A percentile compares a stretch with the other conserved stretches of the same genome.
phyloP scores from a whole-genome alignment of 2,113 vertebrate genomes.

The cattle (Bos taurus) region ARS-UCD2.0 NC_037337.1:62094501-62095000 shows the following conservation, averaged over 20 bases:
- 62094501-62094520: slow-evolving; percentile 21
- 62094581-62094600: slow-evolving; percentile 54
- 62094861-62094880: not conserved
- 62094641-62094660: slow-evolving; percentile 43
- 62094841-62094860: slow-evolving; percentile 38
- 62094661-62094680: slow-evolving; percentile 45
- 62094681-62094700: slow-evolving; percentile 43
- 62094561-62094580: slow-evolving; percentile 47
- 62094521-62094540: slow-evolving; percentile 52
- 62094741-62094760: slow-evolving; percentile 59
- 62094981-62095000: not conserved
- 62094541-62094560: slow-evolving; percentile 51
- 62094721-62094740: slow-evolving; percentile 28
- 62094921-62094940: not conserved
- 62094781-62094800: slow-evolving; percentile 16
- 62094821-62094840: slow-evolving; percentile 65
- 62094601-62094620: slow-evolving; percentile 16
- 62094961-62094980: slow-evolving; percentile 36
- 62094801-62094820: slow-evolving; percentile 52
- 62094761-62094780: slow-evolving; percentile 40
- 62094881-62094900: slow-evolving; percentile 21
- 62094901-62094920: slow-evolving; percentile 24
- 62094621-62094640: slow-evolving; percentile 28
- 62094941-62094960: not conserved
- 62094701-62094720: slow-evolving; percentile 53